Base-by-base conservation (phyloP, 92 coral and sea anemone species). In the Hydrozoanthus gracilis region DNA sequence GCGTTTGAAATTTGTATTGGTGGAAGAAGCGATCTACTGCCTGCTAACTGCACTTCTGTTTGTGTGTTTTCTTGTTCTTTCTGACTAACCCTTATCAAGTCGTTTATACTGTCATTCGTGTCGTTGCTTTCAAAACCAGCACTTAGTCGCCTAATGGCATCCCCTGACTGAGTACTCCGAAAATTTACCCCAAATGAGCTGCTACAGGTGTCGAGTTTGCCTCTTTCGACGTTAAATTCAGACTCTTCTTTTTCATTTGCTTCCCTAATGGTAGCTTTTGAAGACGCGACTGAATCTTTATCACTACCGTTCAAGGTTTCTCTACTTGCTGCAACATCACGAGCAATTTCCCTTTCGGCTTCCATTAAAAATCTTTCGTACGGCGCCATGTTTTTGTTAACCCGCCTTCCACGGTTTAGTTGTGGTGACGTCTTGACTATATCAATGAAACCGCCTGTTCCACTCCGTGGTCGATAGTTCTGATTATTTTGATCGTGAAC, bases 341-440 rank as follows among this genome's bases (percentile, higher is more conserved):
- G 85, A 16, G 85, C 74, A 4, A 80, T 80, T 47, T 80, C 74
- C 62, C 85, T 55, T 66, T 80, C 74, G 16, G 85, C 48, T 49
- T 66, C 73, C 61, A 62, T 80, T 44, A 80, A 20, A 66, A 80
- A 80, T 14, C 85, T 65, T 56, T 80, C 85, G 35, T 80, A 80
- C 7, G 74, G 85, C 44, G 85, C 85, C 85, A 80, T 80, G 14
- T 64, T 80, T 11, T 80, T 74, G 20, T 80, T 80, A 66, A 65
- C 20, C 35, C 85, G 85, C 14, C 85, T 58, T 18, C 85, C 85
- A 18, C 74, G 62, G 49, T 80, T 80, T 18, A 80, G 35, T 64
- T 79, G 73, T 16, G 85, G 74, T 65, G 66, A 17, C 10, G 73
- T 80, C 27, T 62, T 39, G 17, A 9, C 45, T 10, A 11, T 10